Percentiles rank a stretch among this genome's conserved stretches.
phyloP scores from a whole-genome alignment of 2,797 vertebrate genomes.

The Spatula versicolor region DNA sequence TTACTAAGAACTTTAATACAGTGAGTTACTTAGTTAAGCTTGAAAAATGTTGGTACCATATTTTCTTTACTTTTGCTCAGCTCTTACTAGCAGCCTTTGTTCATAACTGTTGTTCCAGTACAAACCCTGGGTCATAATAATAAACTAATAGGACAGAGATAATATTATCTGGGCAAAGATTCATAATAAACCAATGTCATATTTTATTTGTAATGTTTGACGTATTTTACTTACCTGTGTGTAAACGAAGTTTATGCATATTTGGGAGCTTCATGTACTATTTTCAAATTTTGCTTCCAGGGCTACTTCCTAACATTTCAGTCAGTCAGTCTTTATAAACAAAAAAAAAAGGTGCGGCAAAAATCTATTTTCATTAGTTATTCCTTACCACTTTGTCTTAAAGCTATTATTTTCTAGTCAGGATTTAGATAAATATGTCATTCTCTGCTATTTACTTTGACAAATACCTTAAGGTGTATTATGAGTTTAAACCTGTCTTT shows the following conservation, averaged over 20 bases:
- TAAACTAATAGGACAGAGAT: background rate
- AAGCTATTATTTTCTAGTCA: background rate
- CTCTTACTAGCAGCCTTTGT: background rate
- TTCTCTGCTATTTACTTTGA: background rate
- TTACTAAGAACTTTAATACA: background rate
- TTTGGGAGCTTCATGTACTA: background rate
- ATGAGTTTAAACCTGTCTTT: background rate
- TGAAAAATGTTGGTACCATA: background rate
- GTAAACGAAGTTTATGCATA: background rate
- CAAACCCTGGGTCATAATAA: background rate
- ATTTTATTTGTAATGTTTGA: background rate
- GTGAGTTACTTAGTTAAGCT: background rate
- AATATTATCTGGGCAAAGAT: background rate
- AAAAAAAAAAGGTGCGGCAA: background rate
- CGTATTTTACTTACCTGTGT: background rate
- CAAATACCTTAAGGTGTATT: background rate
- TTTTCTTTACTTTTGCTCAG: background rate
- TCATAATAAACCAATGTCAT: background rate
- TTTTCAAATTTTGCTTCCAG: background rate
- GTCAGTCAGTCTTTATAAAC: background rate
- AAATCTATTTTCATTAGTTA: background rate
- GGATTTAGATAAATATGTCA: background rate
- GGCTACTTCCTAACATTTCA: background rate
- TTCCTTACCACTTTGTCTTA: background rate
- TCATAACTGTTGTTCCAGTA: background rate